Evolutionary conservation across 2,888 invertebrate species (phyloP).

Genomic region (Mythimna loreyi): DNA sequence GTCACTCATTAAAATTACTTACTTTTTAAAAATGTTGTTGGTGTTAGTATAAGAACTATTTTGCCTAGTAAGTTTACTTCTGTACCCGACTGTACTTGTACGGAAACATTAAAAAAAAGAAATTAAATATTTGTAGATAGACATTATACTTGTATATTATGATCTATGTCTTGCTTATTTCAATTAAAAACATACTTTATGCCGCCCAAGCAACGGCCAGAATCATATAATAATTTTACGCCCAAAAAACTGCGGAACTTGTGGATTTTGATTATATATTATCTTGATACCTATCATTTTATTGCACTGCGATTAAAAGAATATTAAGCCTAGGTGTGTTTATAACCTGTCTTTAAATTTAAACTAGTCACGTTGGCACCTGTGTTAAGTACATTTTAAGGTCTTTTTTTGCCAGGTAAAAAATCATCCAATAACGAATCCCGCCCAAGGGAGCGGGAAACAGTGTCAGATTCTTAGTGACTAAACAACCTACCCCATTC

Average conservation of each 20-base stretch:
- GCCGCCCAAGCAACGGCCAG: neutral
- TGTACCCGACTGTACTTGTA: constrained; percentile 9
- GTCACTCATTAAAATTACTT: too few species aligned
- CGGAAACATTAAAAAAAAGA: neutral
- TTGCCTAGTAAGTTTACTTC: neutral
- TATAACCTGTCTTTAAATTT: constrained; percentile 21
- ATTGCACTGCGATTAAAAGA: constrained; percentile 21
- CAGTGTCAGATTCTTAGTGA: too few species aligned
- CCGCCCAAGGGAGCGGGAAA: too few species aligned
- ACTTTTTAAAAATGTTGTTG: too few species aligned
- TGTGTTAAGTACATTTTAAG: constrained; percentile 5
- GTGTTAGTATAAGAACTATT: neutral
- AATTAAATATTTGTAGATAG: constrained; percentile 4
- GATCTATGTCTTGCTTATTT: neutral
- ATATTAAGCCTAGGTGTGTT: constrained; percentile 29
- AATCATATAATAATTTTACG: neutral
- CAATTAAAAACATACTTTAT: constrained; percentile 12
- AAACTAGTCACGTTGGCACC: constrained; percentile 13
- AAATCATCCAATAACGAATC: too few species aligned
- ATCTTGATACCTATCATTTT: constrained; percentile 35
- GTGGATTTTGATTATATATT: constrained; percentile 3
- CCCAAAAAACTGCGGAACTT: neutral
- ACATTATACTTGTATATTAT: neutral
- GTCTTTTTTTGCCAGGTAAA: neutral
- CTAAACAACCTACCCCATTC: too few species aligned